Percentiles rank a stretch among this genome's conserved stretches.
phyloP scores from a whole-genome alignment of 2,113 vertebrate species.

The Aldabrachelys gigantea region DNA sequence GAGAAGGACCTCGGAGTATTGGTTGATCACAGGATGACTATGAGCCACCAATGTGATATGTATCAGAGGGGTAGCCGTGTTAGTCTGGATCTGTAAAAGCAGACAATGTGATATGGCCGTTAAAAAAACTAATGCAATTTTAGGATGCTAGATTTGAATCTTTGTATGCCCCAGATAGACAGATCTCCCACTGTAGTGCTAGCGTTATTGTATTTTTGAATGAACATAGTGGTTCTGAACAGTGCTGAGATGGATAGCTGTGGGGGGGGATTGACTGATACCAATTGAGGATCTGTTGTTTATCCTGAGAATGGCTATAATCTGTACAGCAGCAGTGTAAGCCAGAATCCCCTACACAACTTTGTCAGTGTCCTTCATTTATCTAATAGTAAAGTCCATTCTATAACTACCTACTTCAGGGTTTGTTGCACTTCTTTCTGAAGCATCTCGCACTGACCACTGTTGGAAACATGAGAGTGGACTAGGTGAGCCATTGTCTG shows the following conservation, averaged over 20 bases:
- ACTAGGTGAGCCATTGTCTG: not conserved
- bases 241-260: not conserved
- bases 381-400: not conserved
- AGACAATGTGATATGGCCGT: too few species aligned
- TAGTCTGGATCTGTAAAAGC: too few species aligned
- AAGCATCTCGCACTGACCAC: not conserved
- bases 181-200: not conserved
- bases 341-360: not conserved
- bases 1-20: too few species aligned
- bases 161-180: conserved; percentile 6
- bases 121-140: too few species aligned
- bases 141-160: not conserved
- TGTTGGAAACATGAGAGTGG: not conserved
- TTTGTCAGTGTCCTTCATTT: not conserved
- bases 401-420: not conserved
- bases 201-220: not conserved
- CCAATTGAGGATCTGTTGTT: not conserved
- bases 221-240: not conserved
- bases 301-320: not conserved
- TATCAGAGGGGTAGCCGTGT: too few species aligned
- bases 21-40: too few species aligned
- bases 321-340: not conserved
- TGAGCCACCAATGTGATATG: too few species aligned
- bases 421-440: not conserved
- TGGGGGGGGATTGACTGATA: not conserved